Evolutionary conservation across 2,113 vertebrate species (phyloP), one percentile per base, ranked within the genome.

Genomic region (Ochotona princeps): DNA sequence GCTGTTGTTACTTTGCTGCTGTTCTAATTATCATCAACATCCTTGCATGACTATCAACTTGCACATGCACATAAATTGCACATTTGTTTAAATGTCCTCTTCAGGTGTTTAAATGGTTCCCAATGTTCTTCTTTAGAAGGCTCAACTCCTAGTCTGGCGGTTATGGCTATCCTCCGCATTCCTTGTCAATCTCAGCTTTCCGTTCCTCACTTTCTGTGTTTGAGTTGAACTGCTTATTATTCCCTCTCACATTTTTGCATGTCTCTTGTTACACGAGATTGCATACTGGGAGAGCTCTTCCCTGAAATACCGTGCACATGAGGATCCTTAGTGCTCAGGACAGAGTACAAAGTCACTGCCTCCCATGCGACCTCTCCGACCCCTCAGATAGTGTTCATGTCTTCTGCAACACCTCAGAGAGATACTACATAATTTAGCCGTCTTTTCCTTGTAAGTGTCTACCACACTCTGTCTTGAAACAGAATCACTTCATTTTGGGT

Each of bases 61-160:
- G 28, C 10, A 10, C 67, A 28, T 86, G 63, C 79, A 28, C 63
- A 75, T 86, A 80, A 94, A 83, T 88, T 51, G 54, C 74, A 74
- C 38, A 63, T 75, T n/a, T 72, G 72, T 67, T 83, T 83, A 66
- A 83, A 60, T n/a, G 47, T 30, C 80, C 49, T 65, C n/a, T 15
- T 60, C 38, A 44, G 38, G 38, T 44, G 38, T 44, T 44, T 44
- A 44, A 44, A 44, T 83, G 54, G 70, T 23, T 92, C 49, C 32
- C 38, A 30, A 10, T 57, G 9, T 66, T 63, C 66, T 84, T 4
- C 7, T 51, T 85, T 47, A 9, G 8, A 65, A 75, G 8, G 5
- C 7, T 26, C 20, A 81, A 28, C 54, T 57, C 23, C 23, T 44
- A 72, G 66, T 35, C 66, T 65, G 54, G 69, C 32, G 82, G 80